Base-by-base conservation (phyloP, 1,140 invertebrate genomes). In the Drosophila punjabiensis region DNA sequence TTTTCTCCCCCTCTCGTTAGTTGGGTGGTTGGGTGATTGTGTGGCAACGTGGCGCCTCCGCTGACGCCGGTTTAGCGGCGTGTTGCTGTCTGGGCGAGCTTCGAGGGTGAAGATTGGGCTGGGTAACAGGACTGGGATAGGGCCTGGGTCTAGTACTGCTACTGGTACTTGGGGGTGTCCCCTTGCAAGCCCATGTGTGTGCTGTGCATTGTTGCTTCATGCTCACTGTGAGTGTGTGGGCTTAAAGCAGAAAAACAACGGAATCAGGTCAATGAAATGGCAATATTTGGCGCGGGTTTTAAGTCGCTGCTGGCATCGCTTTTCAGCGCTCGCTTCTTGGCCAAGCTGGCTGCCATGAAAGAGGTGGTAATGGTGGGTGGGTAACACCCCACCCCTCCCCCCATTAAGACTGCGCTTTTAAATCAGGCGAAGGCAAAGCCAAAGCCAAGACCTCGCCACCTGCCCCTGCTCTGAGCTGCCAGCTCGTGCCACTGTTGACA, bases 221-320 rank as follows among this genome's bases (percentile, higher is more conserved):
- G 78, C 66, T 16, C 20, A 10, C 32, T 67, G 50, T 48, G 66
- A 53, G 61, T 75, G 79, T 79, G 79, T 76, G 81, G 73, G 84
- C 81, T 78, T 67, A 84, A 60, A 41, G 55, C 76, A 69, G 58
- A 69, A 84, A 73, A 79, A 63, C 62, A 69, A 47, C 60, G 53
- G 85, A 90, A 90, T 90, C 79, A 90, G 86, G 86, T 90, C 86
- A 90, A 90, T 90, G 86, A 90, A 90, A 90, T 80, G 82, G 82
- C 86, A 90, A 90, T 82, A 90, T 90, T 90, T 89, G 82, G 86
- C 79, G 80, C 60, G 76, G 82, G 82, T 79, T 80, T 82, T 69
- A 77, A 82, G 65, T 85, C 76, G 75, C 68, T 70, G 70, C 52
- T 70, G 77, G 80, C 81, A 75, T 81, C 84, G 84, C 74, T 67